phyloP scores from a whole-genome alignment of 2,113 vertebrate species.

The Myiozetetes cayanensis region DNA sequence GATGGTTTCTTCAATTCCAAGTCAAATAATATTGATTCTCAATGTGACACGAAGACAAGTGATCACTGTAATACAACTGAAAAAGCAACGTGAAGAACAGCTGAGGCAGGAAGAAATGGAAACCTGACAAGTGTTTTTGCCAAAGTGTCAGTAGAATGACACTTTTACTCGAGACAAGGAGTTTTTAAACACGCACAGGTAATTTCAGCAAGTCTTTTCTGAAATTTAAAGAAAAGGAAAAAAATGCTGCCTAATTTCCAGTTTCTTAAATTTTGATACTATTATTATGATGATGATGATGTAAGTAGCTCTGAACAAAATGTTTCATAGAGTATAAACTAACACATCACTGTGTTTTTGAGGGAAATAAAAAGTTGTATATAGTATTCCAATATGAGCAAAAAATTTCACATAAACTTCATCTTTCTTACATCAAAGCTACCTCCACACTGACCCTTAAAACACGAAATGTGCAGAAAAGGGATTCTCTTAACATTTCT shows the following conservation, averaged over 20 bases:
- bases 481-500: background rate
- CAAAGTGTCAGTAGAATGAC: background rate
- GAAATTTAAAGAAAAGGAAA: background rate
- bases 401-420: background rate
- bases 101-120: background rate
- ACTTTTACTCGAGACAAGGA: background rate
- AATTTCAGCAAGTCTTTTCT: background rate
- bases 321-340: background rate
- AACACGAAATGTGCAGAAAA: background rate
- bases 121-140: background rate
- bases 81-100: background rate
- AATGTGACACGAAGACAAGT: background rate
- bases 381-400: background rate
- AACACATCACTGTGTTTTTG: background rate
- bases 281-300: background rate
- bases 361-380: background rate
- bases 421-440: background rate
- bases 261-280: background rate
- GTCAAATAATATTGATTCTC: constrained; percentile 39
- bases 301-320: background rate
- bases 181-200: background rate
- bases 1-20: constrained; percentile 12
- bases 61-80: background rate
- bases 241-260: background rate
- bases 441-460: background rate